phyloP scores from a whole-genome alignment of 2,797 vertebrate species.

The Semotilus atromaculatus region DNA sequence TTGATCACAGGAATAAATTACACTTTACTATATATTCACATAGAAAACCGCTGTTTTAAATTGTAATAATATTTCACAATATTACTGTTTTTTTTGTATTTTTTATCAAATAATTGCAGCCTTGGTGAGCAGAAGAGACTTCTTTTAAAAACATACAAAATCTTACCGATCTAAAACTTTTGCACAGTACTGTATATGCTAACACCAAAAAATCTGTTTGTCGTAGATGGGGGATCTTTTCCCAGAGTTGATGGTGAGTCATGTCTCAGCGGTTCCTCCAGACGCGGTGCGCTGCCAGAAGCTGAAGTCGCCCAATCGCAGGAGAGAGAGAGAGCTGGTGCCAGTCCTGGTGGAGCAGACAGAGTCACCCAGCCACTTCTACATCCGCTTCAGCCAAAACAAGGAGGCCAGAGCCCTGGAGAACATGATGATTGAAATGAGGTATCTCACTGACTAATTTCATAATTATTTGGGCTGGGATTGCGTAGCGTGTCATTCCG shows the following conservation, averaged over 20 bases:
- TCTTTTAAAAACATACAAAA: no score
- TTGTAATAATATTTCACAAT: no score
- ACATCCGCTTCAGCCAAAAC: conserved; percentile 79
- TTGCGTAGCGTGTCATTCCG: background rate
- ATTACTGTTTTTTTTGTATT: no score
- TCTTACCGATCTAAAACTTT: no score
- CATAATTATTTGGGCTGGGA: background rate
- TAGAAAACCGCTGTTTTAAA: no score
- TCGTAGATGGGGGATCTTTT: conserved; percentile 64
- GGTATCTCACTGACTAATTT: conserved; percentile 71
- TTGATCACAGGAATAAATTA: no score
- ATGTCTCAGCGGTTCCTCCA: conserved; percentile 74
- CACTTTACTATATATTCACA: no score
- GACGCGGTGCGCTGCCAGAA: conserved; percentile 82
- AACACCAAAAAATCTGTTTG: background rate
- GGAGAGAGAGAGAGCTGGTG: conserved; percentile 73
- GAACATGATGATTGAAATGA: conserved; percentile 93
- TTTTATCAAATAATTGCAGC: no score
- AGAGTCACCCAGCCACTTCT: conserved; percentile 87
- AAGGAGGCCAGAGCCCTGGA: conserved; percentile 80
- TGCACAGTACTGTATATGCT: no score
- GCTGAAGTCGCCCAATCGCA: conserved; percentile 76
- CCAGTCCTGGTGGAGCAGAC: conserved; percentile 83
- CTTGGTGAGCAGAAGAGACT: no score
- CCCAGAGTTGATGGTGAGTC: conserved; percentile 52